Evolutionary conservation across 2,113 vertebrate species (phyloP).

Genomic region (Sinocyclocheilus maitianheensis): DNA sequence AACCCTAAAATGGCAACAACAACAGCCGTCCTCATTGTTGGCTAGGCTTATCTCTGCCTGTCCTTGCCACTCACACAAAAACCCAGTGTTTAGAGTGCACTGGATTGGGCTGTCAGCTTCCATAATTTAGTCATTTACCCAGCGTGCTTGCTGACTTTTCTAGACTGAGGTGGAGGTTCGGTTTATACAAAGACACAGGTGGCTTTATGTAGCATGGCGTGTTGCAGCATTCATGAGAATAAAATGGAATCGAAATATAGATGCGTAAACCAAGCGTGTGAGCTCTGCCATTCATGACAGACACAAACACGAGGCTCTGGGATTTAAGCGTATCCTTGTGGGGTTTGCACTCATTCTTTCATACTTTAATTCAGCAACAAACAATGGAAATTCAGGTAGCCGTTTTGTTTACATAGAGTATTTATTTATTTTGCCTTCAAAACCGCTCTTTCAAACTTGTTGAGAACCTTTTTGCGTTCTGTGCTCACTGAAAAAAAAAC

Average conservation of each 20-base stretch:
- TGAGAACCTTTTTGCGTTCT: not conserved
- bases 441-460: not conserved
- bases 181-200: slow-evolving; percentile 22
- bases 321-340: not conserved
- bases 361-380: not conserved
- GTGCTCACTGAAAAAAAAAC: not conserved
- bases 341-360: slow-evolving; percentile 4
- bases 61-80: slow-evolving; percentile 13
- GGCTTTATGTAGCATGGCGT: not conserved
- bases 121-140: slow-evolving; percentile 22
- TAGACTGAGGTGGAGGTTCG: slow-evolving; percentile 1
- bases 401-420: not conserved
- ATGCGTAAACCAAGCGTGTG: not conserved
- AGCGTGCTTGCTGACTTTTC: slow-evolving; percentile 11
- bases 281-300: not conserved
- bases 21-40: slow-evolving; percentile 21
- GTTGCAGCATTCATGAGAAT: slow-evolving; percentile 13
- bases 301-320: not conserved
- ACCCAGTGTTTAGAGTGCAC: slow-evolving; percentile 5
- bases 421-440: slow-evolving; percentile 35
- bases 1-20: slow-evolving; percentile 19
- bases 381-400: not conserved
- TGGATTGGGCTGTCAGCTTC: slow-evolving; percentile 25
- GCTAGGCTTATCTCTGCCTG: slow-evolving; percentile 23
- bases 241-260: slow-evolving; percentile 12